phyloP scores from a whole-genome alignment of 2,113 vertebrate species.

The Sorex araneus region DNA sequence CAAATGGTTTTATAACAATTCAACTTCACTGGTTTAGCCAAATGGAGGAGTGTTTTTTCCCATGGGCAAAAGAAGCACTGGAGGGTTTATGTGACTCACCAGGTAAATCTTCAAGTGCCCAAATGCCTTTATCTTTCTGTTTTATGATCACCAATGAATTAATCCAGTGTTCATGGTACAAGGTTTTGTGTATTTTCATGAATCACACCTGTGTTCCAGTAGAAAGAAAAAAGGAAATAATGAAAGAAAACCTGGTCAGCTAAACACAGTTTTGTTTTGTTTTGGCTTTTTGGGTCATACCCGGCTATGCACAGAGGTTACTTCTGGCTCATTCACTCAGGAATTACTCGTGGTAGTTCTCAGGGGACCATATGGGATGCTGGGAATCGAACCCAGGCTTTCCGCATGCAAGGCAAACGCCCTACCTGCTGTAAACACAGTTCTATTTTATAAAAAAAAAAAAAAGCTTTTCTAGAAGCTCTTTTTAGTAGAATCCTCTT shows the following conservation, averaged over 20 bases:
- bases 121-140: background rate
- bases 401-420: too few species aligned
- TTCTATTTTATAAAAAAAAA: background rate
- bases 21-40: background rate
- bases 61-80: background rate
- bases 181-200: background rate
- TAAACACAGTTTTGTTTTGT: background rate
- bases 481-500: background rate
- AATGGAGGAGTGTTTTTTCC: background rate
- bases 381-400: too few species aligned
- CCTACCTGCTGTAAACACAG: too few species aligned
- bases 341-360: too few species aligned
- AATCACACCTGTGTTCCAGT: background rate
- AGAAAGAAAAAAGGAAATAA: background rate
- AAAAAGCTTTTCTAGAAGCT: background rate
- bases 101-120: background rate
- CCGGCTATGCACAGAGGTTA: too few species aligned
- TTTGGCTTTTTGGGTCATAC: too few species aligned
- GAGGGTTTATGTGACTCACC: background rate
- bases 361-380: too few species aligned
- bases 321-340: too few species aligned
- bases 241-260: background rate
- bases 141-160: background rate
- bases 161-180: background rate
- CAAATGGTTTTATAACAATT: background rate